Conservation (phyloP, 2,888 invertebrate species). For the Helleia helle region DNA sequence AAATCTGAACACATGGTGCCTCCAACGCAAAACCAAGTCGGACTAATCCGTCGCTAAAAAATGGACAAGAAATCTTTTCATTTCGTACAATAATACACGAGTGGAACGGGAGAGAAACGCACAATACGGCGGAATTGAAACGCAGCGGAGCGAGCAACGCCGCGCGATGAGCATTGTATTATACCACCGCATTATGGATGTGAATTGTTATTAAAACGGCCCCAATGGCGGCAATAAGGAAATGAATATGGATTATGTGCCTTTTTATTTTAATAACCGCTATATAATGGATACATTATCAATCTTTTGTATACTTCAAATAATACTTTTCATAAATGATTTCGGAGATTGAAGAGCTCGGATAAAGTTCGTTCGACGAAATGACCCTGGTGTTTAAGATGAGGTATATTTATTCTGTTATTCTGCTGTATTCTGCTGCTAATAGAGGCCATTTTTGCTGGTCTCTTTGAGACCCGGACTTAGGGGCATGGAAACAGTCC, state of each 20-base stretch:
- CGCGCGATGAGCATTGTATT: slow-evolving; percentile 48
- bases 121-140: slow-evolving; percentile 49
- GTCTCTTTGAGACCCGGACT: too few relatives aligned
- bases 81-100: slow-evolving; percentile 43
- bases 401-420: too few relatives aligned
- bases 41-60: slow-evolving; percentile 34
- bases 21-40: slow-evolving; percentile 13
- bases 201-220: slow-evolving; percentile 35
- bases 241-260: not conserved
- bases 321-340: too few relatives aligned
- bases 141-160: slow-evolving; percentile 45
- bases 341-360: too few relatives aligned
- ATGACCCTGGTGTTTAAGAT: too few relatives aligned
- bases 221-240: not conserved
- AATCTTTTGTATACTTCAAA: too few relatives aligned
- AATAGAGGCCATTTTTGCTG: too few relatives aligned
- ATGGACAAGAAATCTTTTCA: slow-evolving; percentile 55
- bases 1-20: slow-evolving; percentile 5
- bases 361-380: too few relatives aligned
- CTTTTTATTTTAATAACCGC: too few relatives aligned
- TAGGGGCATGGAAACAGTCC: too few relatives aligned
- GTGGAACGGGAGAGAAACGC: slow-evolving; percentile 41
- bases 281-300: too few relatives aligned
- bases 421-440: too few relatives aligned
- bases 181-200: slow-evolving; percentile 21